A percentile compares a stretch with the other conserved stretches of the same genome.
These are phyloP conservation scores for Antigone vipio DNA, from an alignment of 2,113 vertebrate genomes.

Conservation along the genomic window DNA sequence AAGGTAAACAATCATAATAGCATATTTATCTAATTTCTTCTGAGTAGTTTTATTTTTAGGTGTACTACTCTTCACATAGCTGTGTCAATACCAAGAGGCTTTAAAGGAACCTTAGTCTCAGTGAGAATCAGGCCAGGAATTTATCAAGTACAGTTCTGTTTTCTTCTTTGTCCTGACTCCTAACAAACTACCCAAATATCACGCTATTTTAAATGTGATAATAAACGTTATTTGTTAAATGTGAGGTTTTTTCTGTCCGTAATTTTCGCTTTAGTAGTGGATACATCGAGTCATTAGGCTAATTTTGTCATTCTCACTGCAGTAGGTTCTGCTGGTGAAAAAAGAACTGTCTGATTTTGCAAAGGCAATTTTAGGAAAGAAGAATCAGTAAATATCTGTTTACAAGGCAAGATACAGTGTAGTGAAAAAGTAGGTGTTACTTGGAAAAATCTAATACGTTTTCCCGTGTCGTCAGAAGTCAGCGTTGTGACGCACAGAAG, in stretches of 20 bases:
- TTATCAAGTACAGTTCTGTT: background rate
- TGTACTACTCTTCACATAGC: background rate
- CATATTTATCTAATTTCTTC: background rate
- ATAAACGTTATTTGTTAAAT: background rate
- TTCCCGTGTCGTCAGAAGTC: conserved; percentile 1
- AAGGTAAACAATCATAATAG: background rate
- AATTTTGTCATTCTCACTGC: background rate
- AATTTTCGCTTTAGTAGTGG: background rate
- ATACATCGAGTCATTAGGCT: background rate
- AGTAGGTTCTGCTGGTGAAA: background rate
- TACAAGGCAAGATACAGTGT: background rate
- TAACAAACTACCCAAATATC: background rate
- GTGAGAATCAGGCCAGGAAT: background rate
- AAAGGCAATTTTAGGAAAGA: background rate
- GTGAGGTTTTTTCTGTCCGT: background rate
- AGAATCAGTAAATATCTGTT: background rate
- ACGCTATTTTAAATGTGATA: background rate
- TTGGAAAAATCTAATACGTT: background rate
- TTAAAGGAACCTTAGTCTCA: background rate
- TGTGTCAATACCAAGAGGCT: background rate
- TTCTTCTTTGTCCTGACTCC: background rate
- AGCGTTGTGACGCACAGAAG: background rate
- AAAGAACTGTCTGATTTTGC: background rate
- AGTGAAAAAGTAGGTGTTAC: background rate
- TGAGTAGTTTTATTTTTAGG: background rate